Evolutionary conservation across 1,140 invertebrate genomes (phyloP), one percentile per base, ranked within the genome.

Genomic region (Drosophila melanica): DNA sequence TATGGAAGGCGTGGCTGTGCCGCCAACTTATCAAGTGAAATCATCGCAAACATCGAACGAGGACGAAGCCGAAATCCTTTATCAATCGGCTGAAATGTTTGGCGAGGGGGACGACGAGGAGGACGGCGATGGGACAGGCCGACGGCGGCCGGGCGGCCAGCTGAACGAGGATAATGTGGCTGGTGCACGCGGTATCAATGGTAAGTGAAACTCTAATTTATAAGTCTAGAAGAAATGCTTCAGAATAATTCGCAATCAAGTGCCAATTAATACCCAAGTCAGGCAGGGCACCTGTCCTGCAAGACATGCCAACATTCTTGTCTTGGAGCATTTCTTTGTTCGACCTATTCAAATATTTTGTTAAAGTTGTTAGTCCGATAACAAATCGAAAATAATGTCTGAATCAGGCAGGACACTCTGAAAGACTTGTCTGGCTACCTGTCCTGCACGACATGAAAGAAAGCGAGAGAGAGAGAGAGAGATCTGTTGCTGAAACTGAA

Each of bases 41-140:
- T 77, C 90, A 60, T 81, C 84, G 53, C 90, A 85, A 63, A 75
- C 86, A 79, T 91, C 90, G 50, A 87, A 79, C 55, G 90, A 91
- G 67, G 90, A 91, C 59, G 78, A 89, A 50, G 74, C 82, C 47
- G 90, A 91, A 59, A 76, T 91, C 27, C 64, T 91, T 44, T 87
- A 85, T 45, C 74, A 78, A 65, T 90, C 84, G 48, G 74, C 72
- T 12, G 89, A 90, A 81, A 75, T 90, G 71, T 87, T 87, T 23
- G 85, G 76, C 62, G 71, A 90, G 50, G 89, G 81, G 18, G 75
- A 80, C 48, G 63, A 77, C 23, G 57, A 71, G n/a, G 14, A 58
- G n/a, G 55, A 27, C 14, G 27, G 55, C 12, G 62, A 74, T n/a
- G n/a, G 10, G 5, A 44, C 30, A 14, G 42, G 41, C 11, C 23